Evolutionary conservation across 2,113 vertebrate genomes (phyloP).

Genomic region (Sebastes schlegelii): DNA sequence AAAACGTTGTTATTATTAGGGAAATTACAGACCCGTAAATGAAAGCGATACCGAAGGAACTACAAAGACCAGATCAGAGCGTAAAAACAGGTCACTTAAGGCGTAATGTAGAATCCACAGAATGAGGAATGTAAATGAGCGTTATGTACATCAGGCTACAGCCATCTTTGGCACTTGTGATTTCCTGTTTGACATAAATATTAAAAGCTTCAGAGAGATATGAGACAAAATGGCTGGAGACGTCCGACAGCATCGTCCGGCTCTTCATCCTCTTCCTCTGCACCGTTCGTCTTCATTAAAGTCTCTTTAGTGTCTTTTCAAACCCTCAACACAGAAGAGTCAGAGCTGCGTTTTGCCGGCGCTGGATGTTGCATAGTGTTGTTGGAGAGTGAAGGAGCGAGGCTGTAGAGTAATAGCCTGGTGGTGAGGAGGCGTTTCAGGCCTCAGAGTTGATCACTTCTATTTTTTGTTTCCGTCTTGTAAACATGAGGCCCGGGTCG

Average conservation of each 20-base stretch:
- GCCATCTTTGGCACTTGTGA: constrained; percentile 68
- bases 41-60: background rate
- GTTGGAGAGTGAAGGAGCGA: background rate
- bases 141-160: background rate
- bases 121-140: constrained; percentile 40
- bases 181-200: constrained; percentile 32
- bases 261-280: constrained; percentile 14
- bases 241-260: background rate
- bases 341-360: constrained; percentile 28
- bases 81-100: constrained; percentile 52
- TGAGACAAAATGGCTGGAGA: constrained; percentile 7
- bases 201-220: background rate
- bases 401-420: background rate
- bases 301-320: constrained; percentile 45
- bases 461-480: constrained; percentile 4
- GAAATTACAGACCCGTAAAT: background rate
- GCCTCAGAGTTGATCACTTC: background rate
- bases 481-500: constrained; percentile 11
- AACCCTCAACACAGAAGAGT: constrained; percentile 1
- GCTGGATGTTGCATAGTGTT: constrained; percentile 66
- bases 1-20: background rate
- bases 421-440: background rate
- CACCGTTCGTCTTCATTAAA: background rate
- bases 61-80: constrained; percentile 8
- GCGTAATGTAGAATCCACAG: constrained; percentile 29